Conservation (phyloP, 1,140 invertebrate genomes). For the Apocrypta bakeri region DNA sequence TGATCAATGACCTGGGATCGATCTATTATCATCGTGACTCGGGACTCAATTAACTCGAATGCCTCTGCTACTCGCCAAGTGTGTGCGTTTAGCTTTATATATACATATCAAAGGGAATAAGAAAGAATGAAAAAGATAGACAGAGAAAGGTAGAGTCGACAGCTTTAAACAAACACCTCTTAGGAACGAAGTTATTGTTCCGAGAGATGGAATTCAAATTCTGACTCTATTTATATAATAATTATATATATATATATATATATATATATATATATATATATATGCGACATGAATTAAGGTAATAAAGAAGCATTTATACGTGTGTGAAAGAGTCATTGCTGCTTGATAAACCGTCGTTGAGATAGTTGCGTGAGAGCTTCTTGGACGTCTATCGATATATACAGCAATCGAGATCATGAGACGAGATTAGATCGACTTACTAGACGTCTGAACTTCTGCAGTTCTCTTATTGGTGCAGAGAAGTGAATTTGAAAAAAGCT, state of each 20-base stretch:
- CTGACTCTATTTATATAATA: not conserved
- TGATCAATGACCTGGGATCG: constrained; percentile 45
- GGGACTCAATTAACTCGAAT: constrained; percentile 33
- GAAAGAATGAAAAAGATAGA: no score
- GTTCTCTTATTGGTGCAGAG: not conserved
- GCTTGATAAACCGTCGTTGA: not conserved
- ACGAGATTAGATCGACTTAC: not conserved
- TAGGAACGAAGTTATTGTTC: constrained; percentile 18
- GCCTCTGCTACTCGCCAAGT: constrained; percentile 12
- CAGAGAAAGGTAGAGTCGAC: not conserved
- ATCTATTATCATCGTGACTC: constrained; percentile 47
- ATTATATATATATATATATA: no score
- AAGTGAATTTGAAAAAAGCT: not conserved
- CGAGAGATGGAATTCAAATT: constrained; percentile 23
- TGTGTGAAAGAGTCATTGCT: not conserved
- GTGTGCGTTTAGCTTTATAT: constrained; percentile 11
- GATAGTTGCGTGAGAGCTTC: not conserved
- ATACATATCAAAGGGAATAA: no score
- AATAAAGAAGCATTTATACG: no score
- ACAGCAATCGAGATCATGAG: not conserved
- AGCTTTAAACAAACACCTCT: constrained; percentile 39
- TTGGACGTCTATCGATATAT: not conserved
- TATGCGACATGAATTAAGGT: no score
- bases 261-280: no score
- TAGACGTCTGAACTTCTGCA: not conserved